Evolutionary conservation across 53 echinoderm and acorn worm species (phyloP), one percentile per base, ranked within the genome.

Genomic region (Holothuria leucospilota): DNA sequence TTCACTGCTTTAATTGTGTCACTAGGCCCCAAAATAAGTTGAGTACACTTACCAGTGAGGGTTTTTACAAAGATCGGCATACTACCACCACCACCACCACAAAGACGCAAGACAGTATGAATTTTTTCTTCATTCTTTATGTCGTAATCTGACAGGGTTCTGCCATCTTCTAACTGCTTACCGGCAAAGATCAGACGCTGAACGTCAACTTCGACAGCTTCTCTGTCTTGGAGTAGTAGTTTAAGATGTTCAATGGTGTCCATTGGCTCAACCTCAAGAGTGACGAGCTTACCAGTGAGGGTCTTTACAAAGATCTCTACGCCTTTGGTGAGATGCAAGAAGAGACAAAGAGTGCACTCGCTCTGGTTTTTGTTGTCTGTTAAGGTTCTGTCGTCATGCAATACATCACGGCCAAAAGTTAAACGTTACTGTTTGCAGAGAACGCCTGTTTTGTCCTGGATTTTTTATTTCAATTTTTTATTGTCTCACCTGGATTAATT

Each of bases 71-170:
- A 23, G 8, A 78, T 34, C 34, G 34, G 34, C 34, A 58, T 24
- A 58, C 56, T 9, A 23, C 42, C 25, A 34, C 49, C 79, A 78
- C 6, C 49, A 27, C 42, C 25, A 34, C 49, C 79, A 78, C 6
- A 5, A 27, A 96, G 93, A 71, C 96, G 69, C 34, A 96, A 88
- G 81, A 96, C 93, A 29, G 93, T 66, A 91, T 93, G 96, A 75
- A 96, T 91, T 25, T 93, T 96, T 30, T 93, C 93, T 81, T 96
- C 93, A 84, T 96, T 94, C 93, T 96, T 93, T 92, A 96, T 96
- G 90, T 96, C 94, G 96, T 93, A 96, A 88, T 96, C 96, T 2
- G 96, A 96, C 63, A 96, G 94, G 28, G 96, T 96, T 74, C 96
- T 91, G 63, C 96, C 94, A 83, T 96, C 96, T 69, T 96, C 96